A percentile compares a stretch with the other conserved stretches of the same genome.
These are phyloP conservation scores for Bombus turneri DNA, from an alignment of 1,140 invertebrate species.

Conservation along the genomic window DNA sequence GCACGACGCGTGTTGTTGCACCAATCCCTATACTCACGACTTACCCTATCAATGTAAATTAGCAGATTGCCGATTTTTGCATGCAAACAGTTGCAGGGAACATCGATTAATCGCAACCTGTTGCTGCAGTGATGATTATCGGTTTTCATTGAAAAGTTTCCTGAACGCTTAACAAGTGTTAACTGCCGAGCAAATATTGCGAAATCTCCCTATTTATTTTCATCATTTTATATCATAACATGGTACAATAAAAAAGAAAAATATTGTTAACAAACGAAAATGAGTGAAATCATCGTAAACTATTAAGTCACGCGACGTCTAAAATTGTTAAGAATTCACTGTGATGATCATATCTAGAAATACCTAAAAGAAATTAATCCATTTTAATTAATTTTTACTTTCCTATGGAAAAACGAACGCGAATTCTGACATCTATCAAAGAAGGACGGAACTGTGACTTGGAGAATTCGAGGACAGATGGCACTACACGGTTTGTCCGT, in stretches of 20 bases:
- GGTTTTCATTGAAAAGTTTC: constrained; percentile 55
- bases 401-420: not conserved
- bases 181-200: not conserved
- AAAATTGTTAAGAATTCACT: too few species aligned
- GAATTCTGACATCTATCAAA: too few species aligned
- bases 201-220: not conserved
- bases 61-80: constrained; percentile 87
- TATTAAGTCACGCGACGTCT: too few species aligned
- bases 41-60: constrained; percentile 85
- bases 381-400: not conserved
- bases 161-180: not conserved
- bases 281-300: not conserved
- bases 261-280: not conserved
- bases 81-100: constrained; percentile 88
- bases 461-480: fast-evolving
- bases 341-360: too few species aligned
- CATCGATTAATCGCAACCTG: constrained; percentile 88
- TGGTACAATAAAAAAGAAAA: not conserved
- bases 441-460: fast-evolving
- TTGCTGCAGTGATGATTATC: constrained; percentile 85
- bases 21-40: constrained; percentile 72
- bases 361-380: not conserved
- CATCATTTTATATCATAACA: not conserved
- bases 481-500: fast-evolving
- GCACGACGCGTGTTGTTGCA: constrained; percentile 89